Evolutionary conservation across 2,888 invertebrate species (phyloP), one percentile per base, ranked within the genome.

Genomic region (Tetranychus piercei): DNA sequence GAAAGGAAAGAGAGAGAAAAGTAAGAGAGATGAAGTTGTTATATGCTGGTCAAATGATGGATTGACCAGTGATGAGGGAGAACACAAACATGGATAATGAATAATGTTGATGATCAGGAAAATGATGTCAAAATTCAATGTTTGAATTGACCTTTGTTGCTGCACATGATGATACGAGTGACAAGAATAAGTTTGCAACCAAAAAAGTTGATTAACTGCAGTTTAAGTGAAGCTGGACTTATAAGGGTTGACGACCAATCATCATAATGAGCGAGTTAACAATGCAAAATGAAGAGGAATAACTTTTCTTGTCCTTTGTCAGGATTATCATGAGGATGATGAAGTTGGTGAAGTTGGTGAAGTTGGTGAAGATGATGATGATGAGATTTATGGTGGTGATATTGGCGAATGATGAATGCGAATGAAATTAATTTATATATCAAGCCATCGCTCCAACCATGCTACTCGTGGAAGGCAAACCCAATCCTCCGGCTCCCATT

Each of bases 371-470:
- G 15, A 15, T 15, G 55, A 55, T 15, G 15, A 55, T 15, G 55
- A 55, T 1, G 7, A 45, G 9, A 6, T 7, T 45, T 45, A 55
- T 55, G 15, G 15, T 55, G 55, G 55, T 55, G 55, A 55, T 55
- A 15, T 15, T 55, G 55, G 9, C 55, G 55, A 55, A 15, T 55
- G 34, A 34, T 34, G 34, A 34, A 34, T 34, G 34, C 34, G 34
- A 34, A 34, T 34, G 34, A 34, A 55, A 55, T 55, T 55, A 55
- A 55, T 55, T 55, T 55, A 55, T 55, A 15, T 55, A 55, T 69
- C 22, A 71, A n/a, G 71, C 71, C 71, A 71, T 71, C 9, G 71
- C 44, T 9, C 71, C 71, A 4, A 71, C 71, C 71, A 71, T 71
- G 43, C 71, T 71, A 34, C 20, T 71, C 18, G 71, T 71, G 9